Conservation (phyloP, 2,113 vertebrate species). For the Anoura caudifer region DNA sequence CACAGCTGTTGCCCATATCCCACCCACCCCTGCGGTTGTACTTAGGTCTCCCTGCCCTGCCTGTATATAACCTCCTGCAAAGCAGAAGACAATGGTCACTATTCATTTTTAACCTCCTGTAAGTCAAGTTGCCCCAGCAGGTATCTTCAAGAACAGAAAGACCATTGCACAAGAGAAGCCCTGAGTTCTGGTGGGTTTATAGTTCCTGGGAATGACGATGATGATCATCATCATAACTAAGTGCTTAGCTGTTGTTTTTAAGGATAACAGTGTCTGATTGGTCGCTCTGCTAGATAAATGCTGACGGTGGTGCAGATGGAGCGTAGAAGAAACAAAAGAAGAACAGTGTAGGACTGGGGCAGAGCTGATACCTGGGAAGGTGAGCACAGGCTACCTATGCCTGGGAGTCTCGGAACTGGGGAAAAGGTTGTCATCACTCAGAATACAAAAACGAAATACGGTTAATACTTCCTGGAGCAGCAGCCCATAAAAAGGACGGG, state of each 20-base stretch:
- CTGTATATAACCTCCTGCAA: background rate
- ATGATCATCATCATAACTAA: background rate
- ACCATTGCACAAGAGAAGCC: background rate
- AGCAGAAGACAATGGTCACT: background rate
- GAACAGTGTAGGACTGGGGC: background rate
- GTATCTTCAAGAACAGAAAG: background rate
- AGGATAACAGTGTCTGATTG: background rate
- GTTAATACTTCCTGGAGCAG: background rate
- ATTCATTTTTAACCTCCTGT: background rate
- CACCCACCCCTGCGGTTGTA: background rate
- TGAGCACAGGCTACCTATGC: background rate
- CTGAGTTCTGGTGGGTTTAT: background rate
- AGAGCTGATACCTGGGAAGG: background rate
- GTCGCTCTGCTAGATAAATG: background rate
- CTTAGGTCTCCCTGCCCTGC: background rate
- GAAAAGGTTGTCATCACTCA: background rate
- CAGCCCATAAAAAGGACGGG: background rate
- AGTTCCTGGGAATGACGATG: background rate
- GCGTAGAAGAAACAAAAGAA: background rate
- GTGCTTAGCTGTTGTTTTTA: background rate
- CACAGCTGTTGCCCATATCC: background rate
- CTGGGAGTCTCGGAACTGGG: background rate
- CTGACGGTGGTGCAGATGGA: background rate
- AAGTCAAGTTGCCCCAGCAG: background rate
- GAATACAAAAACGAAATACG: background rate